A percentile compares a stretch with the other conserved stretches of the same genome.
These are phyloP conservation scores for Microchirus variegatus DNA, from an alignment of 2,797 vertebrate genomes.

Conservation along the genomic window DNA sequence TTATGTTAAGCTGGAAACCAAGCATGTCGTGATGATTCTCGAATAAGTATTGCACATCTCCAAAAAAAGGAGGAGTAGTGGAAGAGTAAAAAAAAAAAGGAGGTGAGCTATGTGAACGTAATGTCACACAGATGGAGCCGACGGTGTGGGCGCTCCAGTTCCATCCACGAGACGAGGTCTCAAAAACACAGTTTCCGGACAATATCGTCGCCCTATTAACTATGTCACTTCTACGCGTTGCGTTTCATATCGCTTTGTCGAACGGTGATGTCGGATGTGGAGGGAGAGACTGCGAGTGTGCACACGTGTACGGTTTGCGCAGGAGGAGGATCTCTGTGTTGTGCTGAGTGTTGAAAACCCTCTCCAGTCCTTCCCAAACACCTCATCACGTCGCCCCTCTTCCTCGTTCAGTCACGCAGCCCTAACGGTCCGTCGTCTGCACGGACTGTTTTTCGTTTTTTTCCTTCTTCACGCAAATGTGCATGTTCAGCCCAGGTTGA, in stretches of 20 bases:
- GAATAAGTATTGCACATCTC: slow-evolving; percentile 63
- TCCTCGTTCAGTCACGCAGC: slow-evolving; percentile 23
- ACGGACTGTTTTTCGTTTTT: slow-evolving; percentile 20
- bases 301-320: slow-evolving; percentile 19
- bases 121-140: slow-evolving; percentile 32
- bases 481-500: slow-evolving; percentile 58
- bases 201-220: slow-evolving; percentile 33
- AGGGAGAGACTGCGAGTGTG: slow-evolving; percentile 6
- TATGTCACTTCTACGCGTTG: slow-evolving; percentile 45
- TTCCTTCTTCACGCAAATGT: slow-evolving; percentile 36
- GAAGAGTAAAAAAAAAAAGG: slow-evolving; percentile 28
- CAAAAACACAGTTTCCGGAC: slow-evolving; percentile 10
- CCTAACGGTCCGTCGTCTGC: slow-evolving; percentile 18
- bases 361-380: slow-evolving; percentile 32
- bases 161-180: slow-evolving; percentile 24
- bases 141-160: slow-evolving; percentile 22
- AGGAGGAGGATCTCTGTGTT: too few species aligned
- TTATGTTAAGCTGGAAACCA: slow-evolving; percentile 57
- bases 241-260: slow-evolving; percentile 44
- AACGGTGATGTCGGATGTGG: slow-evolving; percentile 15
- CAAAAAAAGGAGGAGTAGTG: slow-evolving; percentile 43
- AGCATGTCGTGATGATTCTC: slow-evolving; percentile 49
- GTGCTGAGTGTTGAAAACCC: too few species aligned
- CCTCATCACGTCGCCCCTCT: slow-evolving; percentile 53
- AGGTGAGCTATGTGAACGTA: slow-evolving; percentile 20